Conservation (phyloP, 2,888 invertebrate species). For the Sphaerophoria taeniata region DNA sequence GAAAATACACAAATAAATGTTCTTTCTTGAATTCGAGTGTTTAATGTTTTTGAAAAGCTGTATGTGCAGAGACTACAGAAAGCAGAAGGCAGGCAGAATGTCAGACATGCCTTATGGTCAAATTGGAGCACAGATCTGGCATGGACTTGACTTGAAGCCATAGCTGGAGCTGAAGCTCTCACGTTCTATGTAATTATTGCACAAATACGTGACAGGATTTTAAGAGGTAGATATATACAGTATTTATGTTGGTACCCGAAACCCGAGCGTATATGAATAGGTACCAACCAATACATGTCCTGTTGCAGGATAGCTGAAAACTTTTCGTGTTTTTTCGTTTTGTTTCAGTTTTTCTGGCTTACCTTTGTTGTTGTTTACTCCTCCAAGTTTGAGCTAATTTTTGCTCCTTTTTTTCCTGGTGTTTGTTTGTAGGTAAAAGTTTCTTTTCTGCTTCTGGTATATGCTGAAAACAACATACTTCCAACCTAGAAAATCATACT, state of each 20-base stretch:
- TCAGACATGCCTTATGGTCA: too few relatives aligned
- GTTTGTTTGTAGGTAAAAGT: conserved; percentile 54
- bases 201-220: conserved; percentile 70
- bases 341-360: neutral
- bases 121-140: neutral
- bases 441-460: conserved; percentile 44
- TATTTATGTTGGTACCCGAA: neutral
- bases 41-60: too few relatives aligned
- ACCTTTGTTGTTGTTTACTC: conserved; percentile 32
- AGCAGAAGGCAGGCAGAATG: too few relatives aligned
- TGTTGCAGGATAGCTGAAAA: conserved; percentile 6
- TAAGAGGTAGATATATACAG: conserved; percentile 26
- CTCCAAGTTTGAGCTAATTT: conserved; percentile 32
- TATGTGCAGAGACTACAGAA: too few relatives aligned
- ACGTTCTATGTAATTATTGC: conserved; percentile 71
- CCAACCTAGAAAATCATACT: too few relatives aligned
- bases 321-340: conserved; percentile 27
- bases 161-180: conserved; percentile 47
- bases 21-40: conserved; percentile 18
- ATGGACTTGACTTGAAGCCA: conserved; percentile 48
- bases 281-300: neutral
- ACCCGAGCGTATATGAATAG: too few relatives aligned
- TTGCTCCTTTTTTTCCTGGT: conserved; percentile 6
- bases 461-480: conserved; percentile 17
- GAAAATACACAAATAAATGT: conserved; percentile 54